A percentile compares a stretch with the other conserved stretches of the same genome.
These are phyloP conservation scores for Cryptophagus acutangulus DNA, from an alignment of 2,888 invertebrate genomes.

Conservation along the genomic window DNA sequence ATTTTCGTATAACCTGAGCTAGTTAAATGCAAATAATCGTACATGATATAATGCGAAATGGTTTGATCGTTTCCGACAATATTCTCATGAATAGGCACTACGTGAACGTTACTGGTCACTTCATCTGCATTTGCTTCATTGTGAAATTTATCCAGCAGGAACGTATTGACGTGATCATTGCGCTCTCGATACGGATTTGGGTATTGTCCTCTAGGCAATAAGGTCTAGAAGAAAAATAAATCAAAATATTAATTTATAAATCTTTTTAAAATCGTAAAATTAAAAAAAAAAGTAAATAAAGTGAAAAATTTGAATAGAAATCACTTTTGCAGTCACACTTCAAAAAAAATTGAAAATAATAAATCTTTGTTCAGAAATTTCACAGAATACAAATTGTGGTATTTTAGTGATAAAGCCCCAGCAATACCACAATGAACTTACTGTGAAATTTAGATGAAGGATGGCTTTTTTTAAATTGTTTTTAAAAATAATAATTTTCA, in stretches of 20 bases:
- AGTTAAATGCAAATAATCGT: slow-evolving; percentile 65
- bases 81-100: slow-evolving; percentile 44
- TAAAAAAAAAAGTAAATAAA: background rate
- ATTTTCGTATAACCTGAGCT: slow-evolving; percentile 59
- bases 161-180: slow-evolving; percentile 55
- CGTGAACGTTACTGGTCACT: slow-evolving; percentile 40
- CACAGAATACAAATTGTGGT: too few relatives aligned
- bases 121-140: slow-evolving; percentile 41
- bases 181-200: slow-evolving; percentile 60
- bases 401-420: too few relatives aligned
- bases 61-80: slow-evolving; percentile 51
- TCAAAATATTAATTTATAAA: slow-evolving; percentile 10
- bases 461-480: background rate
- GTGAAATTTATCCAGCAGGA: slow-evolving; percentile 47
- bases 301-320: too few relatives aligned
- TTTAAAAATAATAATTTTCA: background rate
- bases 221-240: slow-evolving; percentile 57
- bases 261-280: background rate
- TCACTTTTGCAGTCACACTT: too few relatives aligned
- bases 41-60: slow-evolving; percentile 61
- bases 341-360: too few relatives aligned
- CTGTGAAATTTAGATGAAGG: background rate
- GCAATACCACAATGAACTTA: too few relatives aligned
- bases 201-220: slow-evolving; percentile 62
- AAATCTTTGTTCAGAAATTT: too few relatives aligned